These are phyloP conservation scores for Hippotragus niger DNA, from an alignment of 2,113 vertebrate species.

Conservation along the genomic window DNA sequence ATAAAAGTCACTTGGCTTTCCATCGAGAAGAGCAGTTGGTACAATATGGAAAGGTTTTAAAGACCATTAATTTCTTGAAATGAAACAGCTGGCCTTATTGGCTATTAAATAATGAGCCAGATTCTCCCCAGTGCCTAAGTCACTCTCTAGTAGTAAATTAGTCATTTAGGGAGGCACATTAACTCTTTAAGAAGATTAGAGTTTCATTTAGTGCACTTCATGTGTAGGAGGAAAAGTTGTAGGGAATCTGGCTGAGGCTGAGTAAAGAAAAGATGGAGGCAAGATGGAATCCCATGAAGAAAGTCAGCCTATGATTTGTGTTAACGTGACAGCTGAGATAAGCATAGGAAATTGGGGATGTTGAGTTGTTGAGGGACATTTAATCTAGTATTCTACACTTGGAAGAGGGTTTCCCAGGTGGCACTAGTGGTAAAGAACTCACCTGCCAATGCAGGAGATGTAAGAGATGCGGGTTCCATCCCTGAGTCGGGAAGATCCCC, in stretches of 20 bases:
- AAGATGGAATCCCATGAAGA: not conserved
- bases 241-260: not conserved
- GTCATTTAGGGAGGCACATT: constrained; percentile 68
- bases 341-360: not conserved
- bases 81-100: constrained; percentile 80
- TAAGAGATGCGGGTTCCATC: not conserved
- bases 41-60: constrained; percentile 83
- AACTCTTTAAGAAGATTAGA: constrained; percentile 73
- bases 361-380: not conserved
- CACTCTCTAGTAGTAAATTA: constrained; percentile 74
- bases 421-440: not conserved
- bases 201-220: constrained; percentile 44
- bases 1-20: constrained; percentile 79
- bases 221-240: constrained; percentile 1
- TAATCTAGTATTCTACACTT: not conserved
- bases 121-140: constrained; percentile 72
- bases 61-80: constrained; percentile 84
- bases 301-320: not conserved
- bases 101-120: constrained; percentile 79
- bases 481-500: not conserved
- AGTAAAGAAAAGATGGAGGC: not conserved
- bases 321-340: not conserved
- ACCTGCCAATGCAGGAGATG: not conserved
- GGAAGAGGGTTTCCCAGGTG: not conserved
- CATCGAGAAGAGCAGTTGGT: constrained; percentile 75